Conservation (phyloP, 2,888 invertebrate species). For the Tigriopus californicus region DNA sequence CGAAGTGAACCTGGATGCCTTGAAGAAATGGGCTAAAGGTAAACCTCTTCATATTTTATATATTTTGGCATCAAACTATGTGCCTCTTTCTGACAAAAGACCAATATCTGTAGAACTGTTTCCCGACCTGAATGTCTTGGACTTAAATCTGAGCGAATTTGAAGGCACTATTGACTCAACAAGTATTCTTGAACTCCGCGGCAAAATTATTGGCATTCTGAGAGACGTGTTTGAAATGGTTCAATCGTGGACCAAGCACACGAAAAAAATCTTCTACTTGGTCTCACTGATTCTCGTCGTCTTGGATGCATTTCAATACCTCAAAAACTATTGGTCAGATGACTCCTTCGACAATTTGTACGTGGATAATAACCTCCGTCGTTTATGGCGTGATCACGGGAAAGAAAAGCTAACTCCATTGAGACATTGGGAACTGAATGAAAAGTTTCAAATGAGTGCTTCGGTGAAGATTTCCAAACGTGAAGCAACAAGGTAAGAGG, state of each 20-base stretch:
- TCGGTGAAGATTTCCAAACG: neutral
- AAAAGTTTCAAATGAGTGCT: neutral
- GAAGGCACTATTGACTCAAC: neutral
- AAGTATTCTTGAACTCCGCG: neutral
- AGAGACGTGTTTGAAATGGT: neutral
- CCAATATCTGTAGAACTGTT: too few relatives aligned
- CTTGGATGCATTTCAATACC: neutral
- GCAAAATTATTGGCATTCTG: neutral
- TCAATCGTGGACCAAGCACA: neutral
- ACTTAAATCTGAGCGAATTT: neutral
- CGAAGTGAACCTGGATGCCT: neutral
- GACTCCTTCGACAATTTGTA: neutral
- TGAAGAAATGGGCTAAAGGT: neutral
- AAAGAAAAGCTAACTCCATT: neutral
- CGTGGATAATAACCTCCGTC: neutral
- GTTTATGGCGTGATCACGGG: neutral
- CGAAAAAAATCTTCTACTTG: neutral
- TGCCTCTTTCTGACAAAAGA: too few relatives aligned
- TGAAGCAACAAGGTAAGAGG: neutral
- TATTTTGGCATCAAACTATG: too few relatives aligned
- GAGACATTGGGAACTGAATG: neutral
- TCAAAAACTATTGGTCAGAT: neutral
- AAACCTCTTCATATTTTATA: too few relatives aligned
- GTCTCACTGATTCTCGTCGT: neutral
- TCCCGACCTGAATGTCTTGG: neutral